phyloP scores from a whole-genome alignment of 2,888 invertebrate species.

The Hydraecia micacea region DNA sequence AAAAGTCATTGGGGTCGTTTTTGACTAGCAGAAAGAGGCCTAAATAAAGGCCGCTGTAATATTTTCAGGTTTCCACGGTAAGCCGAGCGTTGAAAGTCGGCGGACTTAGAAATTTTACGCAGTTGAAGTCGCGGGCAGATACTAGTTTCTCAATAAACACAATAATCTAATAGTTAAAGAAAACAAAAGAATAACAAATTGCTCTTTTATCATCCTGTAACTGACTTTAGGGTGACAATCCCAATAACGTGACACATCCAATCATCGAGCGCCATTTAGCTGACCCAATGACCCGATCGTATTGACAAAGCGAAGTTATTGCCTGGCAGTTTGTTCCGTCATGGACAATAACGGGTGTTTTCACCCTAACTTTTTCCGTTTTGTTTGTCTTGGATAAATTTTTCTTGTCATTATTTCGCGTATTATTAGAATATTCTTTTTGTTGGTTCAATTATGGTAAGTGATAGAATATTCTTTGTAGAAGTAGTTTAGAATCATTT shows the following conservation, averaged over 20 bases:
- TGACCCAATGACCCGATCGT: slow-evolving; percentile 64
- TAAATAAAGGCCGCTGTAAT: background rate
- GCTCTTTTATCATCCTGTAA: slow-evolving; percentile 42
- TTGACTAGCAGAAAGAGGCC: background rate
- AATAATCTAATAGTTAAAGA: slow-evolving; percentile 6
- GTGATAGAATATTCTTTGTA: slow-evolving; percentile 13
- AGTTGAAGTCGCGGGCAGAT: background rate
- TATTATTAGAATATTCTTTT: slow-evolving; percentile 34
- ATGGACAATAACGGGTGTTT: slow-evolving; percentile 55
- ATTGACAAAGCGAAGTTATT: slow-evolving; percentile 62
- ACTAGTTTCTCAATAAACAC: background rate
- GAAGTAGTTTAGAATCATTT: no score
- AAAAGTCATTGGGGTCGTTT: background rate
- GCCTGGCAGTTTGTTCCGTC: slow-evolving; percentile 57
- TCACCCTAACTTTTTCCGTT: slow-evolving; percentile 54
- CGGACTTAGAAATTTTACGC: background rate
- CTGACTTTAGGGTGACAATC: slow-evolving; percentile 57
- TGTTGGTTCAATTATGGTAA: slow-evolving; percentile 37
- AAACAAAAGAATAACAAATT: slow-evolving; percentile 25
- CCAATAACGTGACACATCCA: slow-evolving; percentile 59
- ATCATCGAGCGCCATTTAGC: slow-evolving; percentile 57
- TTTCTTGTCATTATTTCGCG: slow-evolving; percentile 29
- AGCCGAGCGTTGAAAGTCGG: background rate
- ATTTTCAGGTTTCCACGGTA: background rate
- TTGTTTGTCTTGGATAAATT: slow-evolving; percentile 38